phyloP scores from a whole-genome alignment of 2,113 vertebrate species.

The Mustela lutreola region DNA sequence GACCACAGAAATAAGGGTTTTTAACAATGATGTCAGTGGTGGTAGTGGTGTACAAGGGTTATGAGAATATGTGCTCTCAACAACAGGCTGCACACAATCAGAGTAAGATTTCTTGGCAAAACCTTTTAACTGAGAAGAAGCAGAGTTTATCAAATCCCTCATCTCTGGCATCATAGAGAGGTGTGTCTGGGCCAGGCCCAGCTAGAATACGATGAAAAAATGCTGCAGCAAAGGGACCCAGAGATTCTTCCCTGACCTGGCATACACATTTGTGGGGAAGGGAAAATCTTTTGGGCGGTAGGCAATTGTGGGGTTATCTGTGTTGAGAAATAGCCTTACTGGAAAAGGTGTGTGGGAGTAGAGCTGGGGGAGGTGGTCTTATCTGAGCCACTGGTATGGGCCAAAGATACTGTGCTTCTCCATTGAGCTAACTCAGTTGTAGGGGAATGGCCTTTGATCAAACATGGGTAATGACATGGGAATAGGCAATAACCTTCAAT shows the following conservation, averaged over 20 bases:
- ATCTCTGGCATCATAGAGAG: not conserved
- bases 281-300: too few relatives aligned
- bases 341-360: not conserved
- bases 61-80: too few relatives aligned
- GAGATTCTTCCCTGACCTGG: not conserved
- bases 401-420: not conserved
- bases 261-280: not conserved
- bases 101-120: not conserved
- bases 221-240: not conserved
- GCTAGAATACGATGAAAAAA: accelerated
- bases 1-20: not conserved
- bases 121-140: not conserved
- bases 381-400: too few relatives aligned
- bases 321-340: not conserved
- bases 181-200: not conserved
- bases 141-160: not conserved
- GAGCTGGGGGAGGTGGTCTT: not conserved
- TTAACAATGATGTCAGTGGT: not conserved
- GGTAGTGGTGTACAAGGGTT: not conserved
- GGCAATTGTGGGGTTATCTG: not conserved
- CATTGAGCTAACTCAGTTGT: not conserved
- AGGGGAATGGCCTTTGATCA: too few relatives aligned
- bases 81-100: not conserved
- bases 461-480: not conserved
- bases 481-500: not conserved